Percentiles rank a stretch among this genome's conserved stretches.
Evolutionary conservation across 2,888 invertebrate species (phyloP).

Genomic region (Loripinus fragilis): DNA sequence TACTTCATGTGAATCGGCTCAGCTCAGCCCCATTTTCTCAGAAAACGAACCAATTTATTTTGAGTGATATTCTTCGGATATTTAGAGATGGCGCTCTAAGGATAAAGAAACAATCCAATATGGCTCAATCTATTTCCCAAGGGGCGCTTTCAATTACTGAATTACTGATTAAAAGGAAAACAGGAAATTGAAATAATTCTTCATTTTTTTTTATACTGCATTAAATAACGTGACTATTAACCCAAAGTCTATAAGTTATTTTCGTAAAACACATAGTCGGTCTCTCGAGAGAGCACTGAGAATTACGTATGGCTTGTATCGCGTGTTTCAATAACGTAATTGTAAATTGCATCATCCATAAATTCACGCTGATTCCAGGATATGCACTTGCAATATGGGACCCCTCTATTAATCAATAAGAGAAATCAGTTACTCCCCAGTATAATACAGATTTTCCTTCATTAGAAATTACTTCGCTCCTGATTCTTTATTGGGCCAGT

Average conservation of each 20-base stretch:
- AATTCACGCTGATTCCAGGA: conserved; percentile 5
- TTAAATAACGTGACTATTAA: conserved; percentile 17
- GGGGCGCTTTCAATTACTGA: conserved; percentile 4
- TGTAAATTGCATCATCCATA: conserved; percentile 12
- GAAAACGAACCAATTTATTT: too few relatives aligned
- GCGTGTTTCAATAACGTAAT: conserved; percentile 13
- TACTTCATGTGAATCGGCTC: too few relatives aligned
- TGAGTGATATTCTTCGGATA: too few relatives aligned
- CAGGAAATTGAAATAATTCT: conserved; percentile 15
- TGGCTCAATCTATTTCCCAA: neutral
- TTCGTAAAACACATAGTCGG: conserved; percentile 1
- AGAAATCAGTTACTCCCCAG: neutral
- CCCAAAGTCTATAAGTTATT: conserved; percentile 11
- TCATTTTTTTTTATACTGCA: neutral
- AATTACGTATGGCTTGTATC: neutral
- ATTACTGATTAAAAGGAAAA: conserved; percentile 18
- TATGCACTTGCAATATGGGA: neutral
- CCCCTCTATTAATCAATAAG: neutral
- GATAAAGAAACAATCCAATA: conserved; percentile 20
- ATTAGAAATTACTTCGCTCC: neutral
- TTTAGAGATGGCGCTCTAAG: too few relatives aligned
- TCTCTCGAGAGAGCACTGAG: neutral
- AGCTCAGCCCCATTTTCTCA: too few relatives aligned
- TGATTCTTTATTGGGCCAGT: too few relatives aligned
- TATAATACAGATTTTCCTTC: neutral